A percentile compares a stretch with the other conserved stretches of the same genome.
phyloP scores from a whole-genome alignment of 1,140 invertebrate genomes.

The Ditylenchus dipsaci region DNA sequence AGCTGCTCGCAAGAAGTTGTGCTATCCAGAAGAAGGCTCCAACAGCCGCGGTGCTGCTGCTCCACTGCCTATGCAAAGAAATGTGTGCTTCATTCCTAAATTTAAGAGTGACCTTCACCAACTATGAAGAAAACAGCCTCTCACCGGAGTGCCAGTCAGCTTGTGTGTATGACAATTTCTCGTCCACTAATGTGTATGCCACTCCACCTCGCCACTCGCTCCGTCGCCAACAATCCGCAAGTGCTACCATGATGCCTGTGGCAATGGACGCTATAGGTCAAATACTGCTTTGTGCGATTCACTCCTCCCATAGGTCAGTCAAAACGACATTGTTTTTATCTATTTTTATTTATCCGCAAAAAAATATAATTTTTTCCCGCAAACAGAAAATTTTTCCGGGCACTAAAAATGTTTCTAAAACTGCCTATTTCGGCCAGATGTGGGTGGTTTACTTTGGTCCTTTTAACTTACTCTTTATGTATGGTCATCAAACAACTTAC shows the following conservation, averaged over 20 bases:
- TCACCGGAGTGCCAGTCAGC: slow-evolving; percentile 1
- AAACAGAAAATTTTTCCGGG: too few species aligned
- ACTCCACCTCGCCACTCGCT: slow-evolving; percentile 13
- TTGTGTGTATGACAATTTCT: background rate
- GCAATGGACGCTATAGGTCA: background rate
- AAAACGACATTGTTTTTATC: too few species aligned
- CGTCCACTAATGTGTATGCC: slow-evolving; percentile 8
- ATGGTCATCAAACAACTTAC: too few species aligned
- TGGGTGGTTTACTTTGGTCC: too few species aligned
- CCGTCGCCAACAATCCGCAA: slow-evolving; percentile 22
- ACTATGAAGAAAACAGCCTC: background rate
- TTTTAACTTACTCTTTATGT: too few species aligned
- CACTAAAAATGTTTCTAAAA: too few species aligned
- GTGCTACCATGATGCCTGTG: slow-evolving; percentile 15
- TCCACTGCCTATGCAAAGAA: background rate
- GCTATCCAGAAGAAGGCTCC: background rate
- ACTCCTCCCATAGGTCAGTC: background rate
- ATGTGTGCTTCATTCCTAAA: background rate
- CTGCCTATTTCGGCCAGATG: too few species aligned
- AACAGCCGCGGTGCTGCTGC: background rate
- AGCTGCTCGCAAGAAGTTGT: background rate
- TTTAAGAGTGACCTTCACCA: background rate
- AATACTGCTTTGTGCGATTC: slow-evolving; percentile 5
- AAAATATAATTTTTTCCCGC: too few species aligned
- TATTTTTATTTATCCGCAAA: too few species aligned